These are phyloP conservation scores for Vireo altiloquus DNA, from an alignment of 2,113 vertebrate species.

Conservation along the genomic window DNA sequence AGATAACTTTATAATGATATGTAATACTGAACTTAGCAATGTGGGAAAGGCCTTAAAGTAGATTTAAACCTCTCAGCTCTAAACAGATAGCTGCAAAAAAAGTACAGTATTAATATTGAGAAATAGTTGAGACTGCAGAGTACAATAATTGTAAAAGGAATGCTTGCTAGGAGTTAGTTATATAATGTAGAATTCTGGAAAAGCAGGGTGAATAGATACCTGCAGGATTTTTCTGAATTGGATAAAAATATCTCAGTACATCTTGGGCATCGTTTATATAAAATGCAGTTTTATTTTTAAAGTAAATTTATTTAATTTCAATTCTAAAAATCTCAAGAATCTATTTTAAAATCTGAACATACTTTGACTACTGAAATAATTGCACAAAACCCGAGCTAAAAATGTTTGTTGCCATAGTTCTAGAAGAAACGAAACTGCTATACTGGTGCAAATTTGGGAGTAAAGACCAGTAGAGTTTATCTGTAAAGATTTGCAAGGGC, in stretches of 20 bases:
- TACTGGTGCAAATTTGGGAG: neutral
- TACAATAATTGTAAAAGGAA: neutral
- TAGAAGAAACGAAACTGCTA: neutral
- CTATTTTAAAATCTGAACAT: neutral
- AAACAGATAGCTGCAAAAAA: neutral
- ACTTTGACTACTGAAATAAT: neutral
- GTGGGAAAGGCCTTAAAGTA: neutral
- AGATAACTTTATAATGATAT: neutral
- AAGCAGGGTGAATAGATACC: neutral
- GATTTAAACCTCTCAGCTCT: neutral
- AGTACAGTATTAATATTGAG: neutral
- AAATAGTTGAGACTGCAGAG: neutral
- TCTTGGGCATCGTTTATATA: neutral
- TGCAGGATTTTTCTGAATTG: neutral
- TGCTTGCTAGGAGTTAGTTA: neutral
- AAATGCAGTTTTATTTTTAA: neutral
- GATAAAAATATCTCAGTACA: neutral
- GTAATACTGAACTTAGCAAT: neutral
- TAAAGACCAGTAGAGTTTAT: neutral
- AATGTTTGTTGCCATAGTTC: slow-evolving; percentile 32
- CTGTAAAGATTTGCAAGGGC: slow-evolving; percentile 44
- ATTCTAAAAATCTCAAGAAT: neutral
- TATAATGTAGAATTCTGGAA: neutral
- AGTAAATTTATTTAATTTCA: neutral
- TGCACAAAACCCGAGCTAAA: neutral